A percentile compares a stretch with the other conserved stretches of the same genome.
Conservation (phyloP, 2,888 invertebrate species). For the Meandrusa payeni region DNA sequence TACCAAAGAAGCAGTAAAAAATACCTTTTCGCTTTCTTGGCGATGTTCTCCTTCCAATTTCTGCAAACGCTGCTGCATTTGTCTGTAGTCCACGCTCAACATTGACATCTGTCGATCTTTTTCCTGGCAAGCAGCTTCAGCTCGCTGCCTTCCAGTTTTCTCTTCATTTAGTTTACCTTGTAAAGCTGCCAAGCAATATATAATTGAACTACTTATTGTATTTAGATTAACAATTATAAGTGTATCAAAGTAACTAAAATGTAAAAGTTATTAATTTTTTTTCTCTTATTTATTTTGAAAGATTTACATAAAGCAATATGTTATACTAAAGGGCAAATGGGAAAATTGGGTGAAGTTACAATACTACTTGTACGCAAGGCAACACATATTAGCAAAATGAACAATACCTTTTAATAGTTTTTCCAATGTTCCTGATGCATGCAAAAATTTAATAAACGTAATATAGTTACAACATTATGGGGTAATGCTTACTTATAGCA, state of each 20-base stretch:
- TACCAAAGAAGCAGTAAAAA: no score
- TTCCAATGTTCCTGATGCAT: slow-evolving; percentile 85
- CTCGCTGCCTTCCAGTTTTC: slow-evolving; percentile 91
- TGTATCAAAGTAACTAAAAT: slow-evolving; percentile 1
- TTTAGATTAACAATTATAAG: slow-evolving; percentile 2
- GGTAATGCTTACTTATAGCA: slow-evolving; percentile 26
- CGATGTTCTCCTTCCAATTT: slow-evolving; percentile 95
- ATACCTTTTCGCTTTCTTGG: slow-evolving; percentile 91
- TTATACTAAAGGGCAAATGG: not conserved
- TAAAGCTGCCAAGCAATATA: slow-evolving; percentile 82
- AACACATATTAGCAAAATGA: slow-evolving; percentile 58
- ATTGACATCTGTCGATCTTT: slow-evolving; percentile 97
- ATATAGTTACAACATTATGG: slow-evolving; percentile 39
- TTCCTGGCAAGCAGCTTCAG: slow-evolving; percentile 93
- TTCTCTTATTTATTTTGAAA: not conserved
- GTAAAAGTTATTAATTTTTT: not conserved
- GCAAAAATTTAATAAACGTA: slow-evolving; percentile 64
- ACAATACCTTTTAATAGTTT: slow-evolving; percentile 84
- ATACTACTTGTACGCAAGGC: slow-evolving; percentile 9
- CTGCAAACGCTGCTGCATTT: slow-evolving; percentile 93
- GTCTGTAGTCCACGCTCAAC: slow-evolving; percentile 96
- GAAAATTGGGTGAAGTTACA: slow-evolving; percentile 1
- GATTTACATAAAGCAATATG: slow-evolving; percentile 4
- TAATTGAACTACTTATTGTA: not conserved
- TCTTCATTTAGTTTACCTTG: slow-evolving; percentile 96